A percentile compares a stretch with the other conserved stretches of the same genome.
Evolutionary conservation across 2,797 vertebrate species (phyloP).

Genomic region (Arvicola amphibius): DNA sequence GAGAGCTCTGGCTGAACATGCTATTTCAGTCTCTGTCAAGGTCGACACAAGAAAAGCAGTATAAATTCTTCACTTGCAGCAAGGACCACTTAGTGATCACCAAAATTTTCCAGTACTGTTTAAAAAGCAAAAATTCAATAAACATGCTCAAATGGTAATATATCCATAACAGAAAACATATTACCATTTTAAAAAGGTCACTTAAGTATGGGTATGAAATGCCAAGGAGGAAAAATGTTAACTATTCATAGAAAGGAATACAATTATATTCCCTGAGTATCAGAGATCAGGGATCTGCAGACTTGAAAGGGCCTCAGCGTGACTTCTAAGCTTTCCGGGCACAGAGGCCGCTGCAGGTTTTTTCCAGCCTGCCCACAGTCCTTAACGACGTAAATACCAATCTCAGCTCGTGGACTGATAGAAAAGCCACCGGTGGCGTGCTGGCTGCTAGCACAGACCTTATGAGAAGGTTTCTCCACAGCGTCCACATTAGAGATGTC

Average conservation of each 20-base stretch:
- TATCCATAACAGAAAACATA: background rate
- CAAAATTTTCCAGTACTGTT: background rate
- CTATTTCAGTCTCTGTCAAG: background rate
- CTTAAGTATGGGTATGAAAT: slow-evolving; percentile 39
- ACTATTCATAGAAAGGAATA: slow-evolving; percentile 33
- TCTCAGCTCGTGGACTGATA: slow-evolving; percentile 13
- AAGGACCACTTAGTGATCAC: slow-evolving; percentile 7
- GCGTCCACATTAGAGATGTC: background rate
- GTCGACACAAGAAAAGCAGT: background rate
- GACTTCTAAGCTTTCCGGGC: background rate
- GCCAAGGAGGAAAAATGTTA: background rate
- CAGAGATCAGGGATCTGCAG: background rate
- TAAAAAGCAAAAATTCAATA: slow-evolving; percentile 49
- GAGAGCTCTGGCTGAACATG: background rate
- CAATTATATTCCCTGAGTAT: background rate
- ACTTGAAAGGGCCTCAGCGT: background rate
- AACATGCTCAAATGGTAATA: slow-evolving; percentile 23
- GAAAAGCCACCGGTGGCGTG: background rate
- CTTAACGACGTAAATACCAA: slow-evolving; percentile 23
- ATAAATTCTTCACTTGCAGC: background rate
- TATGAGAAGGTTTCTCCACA: slow-evolving; percentile 8
- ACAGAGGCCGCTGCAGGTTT: slow-evolving; percentile 11
- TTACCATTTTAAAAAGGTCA: background rate
- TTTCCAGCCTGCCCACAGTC: background rate
- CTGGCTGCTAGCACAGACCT: background rate